Evolutionary conservation across 2,888 invertebrate species (phyloP).

Genomic region (Seira ritae): DNA sequence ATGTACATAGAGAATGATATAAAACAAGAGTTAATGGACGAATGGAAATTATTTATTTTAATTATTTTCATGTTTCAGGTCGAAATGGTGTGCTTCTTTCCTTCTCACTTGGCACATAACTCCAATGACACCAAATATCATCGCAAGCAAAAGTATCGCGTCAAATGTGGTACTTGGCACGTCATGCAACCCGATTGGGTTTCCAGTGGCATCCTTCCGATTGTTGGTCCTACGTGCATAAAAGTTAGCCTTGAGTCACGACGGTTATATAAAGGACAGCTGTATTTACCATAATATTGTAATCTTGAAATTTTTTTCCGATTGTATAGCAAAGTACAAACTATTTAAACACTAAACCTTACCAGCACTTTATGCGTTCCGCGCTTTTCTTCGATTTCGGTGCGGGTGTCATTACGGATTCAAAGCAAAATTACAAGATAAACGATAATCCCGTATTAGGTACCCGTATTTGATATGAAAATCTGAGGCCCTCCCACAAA

Average conservation of each 20-base stretch:
- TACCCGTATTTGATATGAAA: too few relatives aligned
- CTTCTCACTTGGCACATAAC: constrained; percentile 30
- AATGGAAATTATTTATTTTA: too few relatives aligned
- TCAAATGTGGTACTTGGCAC: constrained; percentile 26
- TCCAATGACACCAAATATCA: constrained; percentile 29
- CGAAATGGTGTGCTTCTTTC: constrained; percentile 14
- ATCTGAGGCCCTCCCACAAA: too few relatives aligned
- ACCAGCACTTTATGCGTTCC: constrained; percentile 32
- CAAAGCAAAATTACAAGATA: too few relatives aligned
- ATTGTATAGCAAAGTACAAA: too few relatives aligned
- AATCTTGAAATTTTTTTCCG: too few relatives aligned
- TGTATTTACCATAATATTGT: too few relatives aligned
- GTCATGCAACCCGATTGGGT: constrained; percentile 30
- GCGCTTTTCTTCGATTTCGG: constrained; percentile 36
- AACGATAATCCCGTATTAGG: too few relatives aligned
- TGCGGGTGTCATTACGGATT: too few relatives aligned
- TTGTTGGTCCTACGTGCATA: background rate
- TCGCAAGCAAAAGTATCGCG: constrained; percentile 30
- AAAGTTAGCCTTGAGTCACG: too few relatives aligned
- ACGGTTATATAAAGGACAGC: too few relatives aligned
- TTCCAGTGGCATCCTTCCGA: constrained; percentile 18
- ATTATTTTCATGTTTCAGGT: background rate
- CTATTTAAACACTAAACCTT: too few relatives aligned
- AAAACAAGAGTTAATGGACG: background rate
- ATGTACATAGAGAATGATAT: background rate